These are phyloP conservation scores for Periophthalmus modestus DNA, from an alignment of 2,113 vertebrate genomes.

Conservation along the genomic window DNA sequence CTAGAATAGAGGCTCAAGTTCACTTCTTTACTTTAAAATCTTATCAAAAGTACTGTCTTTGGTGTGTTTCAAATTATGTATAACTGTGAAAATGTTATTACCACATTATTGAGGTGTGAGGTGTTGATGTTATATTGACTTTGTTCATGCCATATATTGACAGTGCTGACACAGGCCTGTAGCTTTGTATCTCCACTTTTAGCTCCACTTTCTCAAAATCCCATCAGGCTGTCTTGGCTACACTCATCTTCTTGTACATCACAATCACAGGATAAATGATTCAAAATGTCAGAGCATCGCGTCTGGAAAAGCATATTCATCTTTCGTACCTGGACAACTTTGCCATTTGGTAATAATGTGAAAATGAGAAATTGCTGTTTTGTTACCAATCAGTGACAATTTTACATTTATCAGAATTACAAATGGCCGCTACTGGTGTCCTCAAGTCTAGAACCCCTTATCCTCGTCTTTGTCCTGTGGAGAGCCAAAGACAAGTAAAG, in stretches of 20 bases:
- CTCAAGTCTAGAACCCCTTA: neutral
- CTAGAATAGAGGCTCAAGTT: neutral
- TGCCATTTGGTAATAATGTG: too few species aligned
- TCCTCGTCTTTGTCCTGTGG: slow-evolving; percentile 37
- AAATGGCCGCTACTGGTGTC: neutral
- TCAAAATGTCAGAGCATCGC: neutral
- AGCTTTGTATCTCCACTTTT: neutral
- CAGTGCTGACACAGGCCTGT: neutral
- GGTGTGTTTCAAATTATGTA: neutral
- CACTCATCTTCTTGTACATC: neutral
- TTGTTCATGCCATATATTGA: neutral
- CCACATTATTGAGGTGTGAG: neutral
- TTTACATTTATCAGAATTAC: neutral
- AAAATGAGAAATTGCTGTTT: neutral
- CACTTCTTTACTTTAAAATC: neutral
- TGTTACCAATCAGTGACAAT: neutral
- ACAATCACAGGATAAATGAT: neutral
- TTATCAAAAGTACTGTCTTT: neutral
- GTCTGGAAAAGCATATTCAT: neutral
- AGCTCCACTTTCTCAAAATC: neutral
- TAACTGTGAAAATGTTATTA: neutral
- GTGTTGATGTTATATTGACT: neutral
- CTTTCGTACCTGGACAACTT: neutral
- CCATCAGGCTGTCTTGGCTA: neutral
- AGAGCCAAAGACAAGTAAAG: slow-evolving; percentile 40